Evolutionary conservation across 2,888 invertebrate species (phyloP).

Genomic region (Allacma fusca): DNA sequence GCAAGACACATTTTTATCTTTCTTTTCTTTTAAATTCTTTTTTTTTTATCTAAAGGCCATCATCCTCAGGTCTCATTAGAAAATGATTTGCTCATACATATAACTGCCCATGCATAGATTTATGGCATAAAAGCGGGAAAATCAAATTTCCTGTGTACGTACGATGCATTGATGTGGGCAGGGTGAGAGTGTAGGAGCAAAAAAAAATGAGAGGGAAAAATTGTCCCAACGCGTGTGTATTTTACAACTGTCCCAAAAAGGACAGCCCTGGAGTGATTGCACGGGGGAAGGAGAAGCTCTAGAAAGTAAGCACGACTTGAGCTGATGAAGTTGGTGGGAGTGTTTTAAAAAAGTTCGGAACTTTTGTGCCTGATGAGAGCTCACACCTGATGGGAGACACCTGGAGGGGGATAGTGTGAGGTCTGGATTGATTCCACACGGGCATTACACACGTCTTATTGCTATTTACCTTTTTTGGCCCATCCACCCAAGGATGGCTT

Average conservation of each 20-base stretch:
- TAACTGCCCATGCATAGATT: no score
- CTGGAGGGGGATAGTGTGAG: constrained; percentile 37
- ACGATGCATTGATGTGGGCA: neutral
- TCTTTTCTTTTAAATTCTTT: no score
- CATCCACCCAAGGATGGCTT: neutral
- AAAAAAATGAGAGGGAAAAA: neutral
- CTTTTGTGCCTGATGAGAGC: constrained; percentile 6
- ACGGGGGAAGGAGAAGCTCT: no score
- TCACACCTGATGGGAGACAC: constrained; percentile 36
- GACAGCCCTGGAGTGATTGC: no score
- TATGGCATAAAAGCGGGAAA: no score
- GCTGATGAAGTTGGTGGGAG: neutral
- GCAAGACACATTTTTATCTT: no score
- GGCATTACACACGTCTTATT: constrained; percentile 11
- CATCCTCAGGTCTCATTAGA: no score
- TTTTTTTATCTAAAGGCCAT: no score
- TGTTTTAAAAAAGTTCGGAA: constrained; percentile 10
- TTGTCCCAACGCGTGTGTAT: neutral
- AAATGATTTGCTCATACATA: no score
- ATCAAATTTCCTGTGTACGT: no score
- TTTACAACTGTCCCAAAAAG: no score
- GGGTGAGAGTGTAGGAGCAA: neutral
- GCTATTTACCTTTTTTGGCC: constrained; percentile 49
- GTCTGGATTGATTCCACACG: constrained; percentile 26
- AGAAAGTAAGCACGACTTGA: no score